These are phyloP conservation scores for Asarcornis scutulata DNA, from an alignment of 2,113 vertebrate species.

Conservation along the genomic window DNA sequence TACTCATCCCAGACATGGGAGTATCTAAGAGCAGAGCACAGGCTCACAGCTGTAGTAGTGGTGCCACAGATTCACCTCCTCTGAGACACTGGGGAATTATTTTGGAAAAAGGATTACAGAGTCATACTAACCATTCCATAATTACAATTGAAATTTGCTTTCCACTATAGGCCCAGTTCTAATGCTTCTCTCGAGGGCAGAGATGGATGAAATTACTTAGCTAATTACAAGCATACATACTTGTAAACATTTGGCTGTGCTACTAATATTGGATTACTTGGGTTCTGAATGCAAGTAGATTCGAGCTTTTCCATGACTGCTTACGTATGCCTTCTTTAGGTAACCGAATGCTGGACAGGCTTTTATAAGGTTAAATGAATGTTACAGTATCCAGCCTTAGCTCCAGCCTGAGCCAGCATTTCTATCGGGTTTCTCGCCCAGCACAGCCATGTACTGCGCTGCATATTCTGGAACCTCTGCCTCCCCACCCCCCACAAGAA, in stretches of 20 bases:
- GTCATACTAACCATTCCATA: background rate
- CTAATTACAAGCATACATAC: background rate
- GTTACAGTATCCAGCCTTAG: background rate
- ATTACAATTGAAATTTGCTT: background rate
- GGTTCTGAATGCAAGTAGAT: background rate
- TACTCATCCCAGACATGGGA: background rate
- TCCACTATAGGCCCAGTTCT: background rate
- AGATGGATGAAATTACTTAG: background rate
- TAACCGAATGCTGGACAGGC: background rate
- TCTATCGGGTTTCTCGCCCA: background rate
- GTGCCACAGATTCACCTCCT: background rate
- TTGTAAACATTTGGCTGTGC: background rate
- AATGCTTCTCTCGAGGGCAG: background rate
- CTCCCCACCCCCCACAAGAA: background rate
- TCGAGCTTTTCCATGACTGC: background rate
- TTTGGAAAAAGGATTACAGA: background rate
- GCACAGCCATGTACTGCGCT: background rate
- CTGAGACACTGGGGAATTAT: rapidly evolving
- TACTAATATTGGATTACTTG: background rate
- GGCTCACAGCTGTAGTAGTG: background rate
- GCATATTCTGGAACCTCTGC: background rate
- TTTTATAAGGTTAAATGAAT: background rate
- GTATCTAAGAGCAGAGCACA: background rate
- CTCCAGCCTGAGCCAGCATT: background rate
- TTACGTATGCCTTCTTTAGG: background rate